These are phyloP conservation scores for Anas platyrhynchos DNA, from an alignment of 2,113 vertebrate genomes.

Conservation along the genomic window DNA sequence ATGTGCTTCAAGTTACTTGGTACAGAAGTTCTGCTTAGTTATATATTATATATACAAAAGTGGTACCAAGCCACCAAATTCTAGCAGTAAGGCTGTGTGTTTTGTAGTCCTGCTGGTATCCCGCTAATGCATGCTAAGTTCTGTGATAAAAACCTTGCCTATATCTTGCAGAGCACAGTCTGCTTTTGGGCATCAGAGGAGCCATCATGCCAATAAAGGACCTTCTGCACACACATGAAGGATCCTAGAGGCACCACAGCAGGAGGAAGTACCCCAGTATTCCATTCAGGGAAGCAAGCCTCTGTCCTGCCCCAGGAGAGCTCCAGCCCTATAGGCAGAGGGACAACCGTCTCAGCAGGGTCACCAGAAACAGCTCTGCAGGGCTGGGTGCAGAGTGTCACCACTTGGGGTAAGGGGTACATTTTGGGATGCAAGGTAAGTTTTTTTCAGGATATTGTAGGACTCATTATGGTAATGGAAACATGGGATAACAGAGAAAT, in stretches of 20 bases:
- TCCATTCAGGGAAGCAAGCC: fast-evolving
- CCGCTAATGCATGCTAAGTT: fast-evolving
- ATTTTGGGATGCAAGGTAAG: neutral
- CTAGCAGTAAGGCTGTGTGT: fast-evolving
- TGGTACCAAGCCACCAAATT: fast-evolving
- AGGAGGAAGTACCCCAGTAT: fast-evolving
- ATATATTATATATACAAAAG: neutral
- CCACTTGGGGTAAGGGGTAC: fast-evolving
- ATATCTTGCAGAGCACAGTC: fast-evolving
- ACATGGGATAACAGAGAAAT: neutral
- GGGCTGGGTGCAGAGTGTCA: neutral
- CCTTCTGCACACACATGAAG: fast-evolving
- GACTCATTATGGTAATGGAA: neutral
- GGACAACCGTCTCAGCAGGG: fast-evolving
- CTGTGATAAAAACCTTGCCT: neutral
- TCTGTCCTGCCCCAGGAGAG: neutral
- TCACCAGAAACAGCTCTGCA: fast-evolving
- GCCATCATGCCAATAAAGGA: neutral
- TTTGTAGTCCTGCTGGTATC: neutral
- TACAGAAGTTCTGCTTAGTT: neutral
- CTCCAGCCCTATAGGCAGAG: neutral
- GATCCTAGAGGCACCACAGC: fast-evolving
- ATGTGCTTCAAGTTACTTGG: neutral
- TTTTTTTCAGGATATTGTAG: neutral
- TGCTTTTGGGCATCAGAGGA: neutral